These are phyloP conservation scores for Epizoanthus fatuus DNA, from an alignment of 92 coral and sea anemone genomes.

Conservation along the genomic window DNA sequence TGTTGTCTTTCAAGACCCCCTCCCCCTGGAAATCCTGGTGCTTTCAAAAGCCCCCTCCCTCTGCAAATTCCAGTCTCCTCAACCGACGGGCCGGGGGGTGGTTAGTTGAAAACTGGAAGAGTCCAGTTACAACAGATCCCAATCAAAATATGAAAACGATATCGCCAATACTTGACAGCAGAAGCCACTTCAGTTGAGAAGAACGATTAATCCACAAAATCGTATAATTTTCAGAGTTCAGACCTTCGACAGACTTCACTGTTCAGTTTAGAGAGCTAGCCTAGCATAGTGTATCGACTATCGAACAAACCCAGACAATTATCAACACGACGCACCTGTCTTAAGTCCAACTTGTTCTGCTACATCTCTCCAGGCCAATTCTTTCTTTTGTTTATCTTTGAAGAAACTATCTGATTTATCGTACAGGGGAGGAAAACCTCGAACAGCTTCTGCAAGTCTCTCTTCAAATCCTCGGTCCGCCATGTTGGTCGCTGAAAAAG, in stretches of 20 bases:
- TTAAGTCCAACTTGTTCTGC: slow-evolving; percentile 41
- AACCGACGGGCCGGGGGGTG: slow-evolving; percentile 37
- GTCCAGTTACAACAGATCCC: slow-evolving; percentile 42
- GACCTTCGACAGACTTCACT: slow-evolving; percentile 36
- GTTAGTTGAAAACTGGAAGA: slow-evolving; percentile 37
- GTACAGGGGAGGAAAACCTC: slow-evolving; percentile 43
- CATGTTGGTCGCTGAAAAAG: slow-evolving; percentile 39
- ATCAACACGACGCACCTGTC: slow-evolving; percentile 32
- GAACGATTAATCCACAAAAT: slow-evolving; percentile 28
- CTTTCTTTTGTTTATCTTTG: slow-evolving; percentile 39
- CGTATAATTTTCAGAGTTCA: slow-evolving; percentile 33
- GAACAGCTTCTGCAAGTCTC: slow-evolving; percentile 43
- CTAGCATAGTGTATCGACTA: slow-evolving; percentile 38
- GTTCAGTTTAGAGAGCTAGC: slow-evolving; percentile 41
- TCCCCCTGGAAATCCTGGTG: slow-evolving; percentile 38
- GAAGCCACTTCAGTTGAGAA: slow-evolving; percentile 44
- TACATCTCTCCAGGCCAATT: slow-evolving; percentile 40
- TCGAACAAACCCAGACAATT: slow-evolving; percentile 36
- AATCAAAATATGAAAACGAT: slow-evolving; percentile 38
- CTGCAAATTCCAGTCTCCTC: slow-evolving; percentile 27
- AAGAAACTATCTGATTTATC: slow-evolving; percentile 36
- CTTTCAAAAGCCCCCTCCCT: slow-evolving; percentile 40
- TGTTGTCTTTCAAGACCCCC: slow-evolving; percentile 23
- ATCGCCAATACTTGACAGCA: slow-evolving; percentile 22
- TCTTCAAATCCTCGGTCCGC: slow-evolving; percentile 42